A percentile compares a stretch with the other conserved stretches of the same genome.
These are phyloP conservation scores for Sipha flava DNA, from an alignment of 1,140 invertebrate species.

Conservation along the genomic window DNA sequence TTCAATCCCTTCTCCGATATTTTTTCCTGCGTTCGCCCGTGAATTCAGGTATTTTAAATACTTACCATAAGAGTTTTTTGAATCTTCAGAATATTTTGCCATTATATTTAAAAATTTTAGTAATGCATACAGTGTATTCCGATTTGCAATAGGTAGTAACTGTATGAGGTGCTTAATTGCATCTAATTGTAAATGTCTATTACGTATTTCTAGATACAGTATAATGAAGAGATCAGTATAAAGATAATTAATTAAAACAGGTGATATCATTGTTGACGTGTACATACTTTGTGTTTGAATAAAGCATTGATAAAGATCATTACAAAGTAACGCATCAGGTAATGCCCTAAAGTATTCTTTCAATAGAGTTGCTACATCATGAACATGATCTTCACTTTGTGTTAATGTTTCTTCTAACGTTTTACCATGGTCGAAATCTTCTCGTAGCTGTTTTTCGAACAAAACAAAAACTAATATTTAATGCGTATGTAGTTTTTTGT, in stretches of 20 bases:
- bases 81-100: constrained; percentile 62
- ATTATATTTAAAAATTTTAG: constrained; percentile 72
- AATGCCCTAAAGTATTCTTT: constrained; percentile 91
- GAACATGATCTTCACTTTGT: constrained; percentile 72
- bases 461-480: background rate
- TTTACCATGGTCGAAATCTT: constrained; percentile 75
- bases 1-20: no score
- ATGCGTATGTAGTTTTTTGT: no score
- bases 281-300: constrained; percentile 76
- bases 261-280: background rate
- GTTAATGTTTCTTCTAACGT: constrained; percentile 57
- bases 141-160: constrained; percentile 71
- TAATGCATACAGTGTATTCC: constrained; percentile 76
- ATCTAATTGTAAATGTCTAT: constrained; percentile 69
- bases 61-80: constrained; percentile 42
- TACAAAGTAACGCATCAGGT: constrained; percentile 82
- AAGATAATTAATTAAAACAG: background rate
- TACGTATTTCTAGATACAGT: constrained; percentile 60
- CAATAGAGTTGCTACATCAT: constrained; percentile 84
- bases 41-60: no score
- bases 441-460: constrained; percentile 59
- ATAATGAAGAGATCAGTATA: background rate
- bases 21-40: no score
- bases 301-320: constrained; percentile 79
- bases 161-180: constrained; percentile 75